These are phyloP conservation scores for Rhinophrynus dorsalis DNA, from an alignment of 2,797 vertebrate genomes.

Conservation along the genomic window DNA sequence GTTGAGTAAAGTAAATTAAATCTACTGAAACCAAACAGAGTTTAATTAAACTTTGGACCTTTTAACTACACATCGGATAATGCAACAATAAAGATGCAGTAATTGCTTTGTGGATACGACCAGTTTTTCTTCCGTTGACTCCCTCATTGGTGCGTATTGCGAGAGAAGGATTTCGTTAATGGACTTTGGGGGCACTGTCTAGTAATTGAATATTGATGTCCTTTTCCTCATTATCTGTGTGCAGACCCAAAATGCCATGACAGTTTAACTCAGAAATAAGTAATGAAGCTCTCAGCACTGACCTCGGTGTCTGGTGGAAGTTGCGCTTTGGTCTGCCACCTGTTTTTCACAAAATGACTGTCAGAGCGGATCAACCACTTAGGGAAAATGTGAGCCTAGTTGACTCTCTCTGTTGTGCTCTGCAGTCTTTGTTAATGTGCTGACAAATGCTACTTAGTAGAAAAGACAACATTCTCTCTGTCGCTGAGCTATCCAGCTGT, in stretches of 20 bases:
- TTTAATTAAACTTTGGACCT: constrained; percentile 67
- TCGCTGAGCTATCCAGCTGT: not conserved
- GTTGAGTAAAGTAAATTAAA: constrained; percentile 58
- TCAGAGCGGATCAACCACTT: not conserved
- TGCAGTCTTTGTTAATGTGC: not conserved
- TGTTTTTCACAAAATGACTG: not conserved
- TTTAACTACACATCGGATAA: constrained; percentile 53
- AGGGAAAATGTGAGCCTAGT: not conserved
- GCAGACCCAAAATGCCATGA: constrained; percentile 1
- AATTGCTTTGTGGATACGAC: constrained; percentile 35
- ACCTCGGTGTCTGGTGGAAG: constrained; percentile 2
- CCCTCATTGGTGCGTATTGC: not conserved
- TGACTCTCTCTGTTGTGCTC: not conserved
- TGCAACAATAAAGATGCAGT: constrained; percentile 5
- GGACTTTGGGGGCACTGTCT: constrained; percentile 7
- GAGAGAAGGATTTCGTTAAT: constrained; percentile 15
- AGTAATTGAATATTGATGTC: constrained; percentile 43
- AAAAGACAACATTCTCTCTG: no score
- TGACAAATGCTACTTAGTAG: no score
- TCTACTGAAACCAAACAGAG: constrained; percentile 54
- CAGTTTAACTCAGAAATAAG: constrained; percentile 13
- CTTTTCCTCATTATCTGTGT: constrained; percentile 17
- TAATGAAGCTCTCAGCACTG: constrained; percentile 10
- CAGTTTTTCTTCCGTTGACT: not conserved
- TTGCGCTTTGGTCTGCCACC: not conserved